Evolutionary conservation across 1,140 invertebrate genomes (phyloP), one percentile per base, ranked within the genome.

Genomic region (Drosophila teissieri): DNA sequence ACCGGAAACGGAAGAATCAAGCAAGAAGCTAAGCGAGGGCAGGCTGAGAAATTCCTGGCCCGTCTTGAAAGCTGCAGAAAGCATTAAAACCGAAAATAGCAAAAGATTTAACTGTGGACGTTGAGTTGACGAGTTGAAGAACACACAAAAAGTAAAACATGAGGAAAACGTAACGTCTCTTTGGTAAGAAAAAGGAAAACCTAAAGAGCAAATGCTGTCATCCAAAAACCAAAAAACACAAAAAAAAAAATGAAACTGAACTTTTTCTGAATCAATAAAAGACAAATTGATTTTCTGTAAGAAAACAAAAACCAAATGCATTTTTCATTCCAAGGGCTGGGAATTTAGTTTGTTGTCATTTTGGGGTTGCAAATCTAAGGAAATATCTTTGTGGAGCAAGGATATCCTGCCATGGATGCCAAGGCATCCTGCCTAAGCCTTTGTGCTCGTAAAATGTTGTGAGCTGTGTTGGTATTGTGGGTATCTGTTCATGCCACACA

Each of bases 231-330:
- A 63, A 80, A 80, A 76, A 53, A 60, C 24, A 24, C 24, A 69
- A 60, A 69, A 81, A 53, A 42, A n/a, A 72, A 82, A 67, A 88
- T 55, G 62, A 83, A 88, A 88, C 84, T 85, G 83, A 91, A 85
- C 78, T 85, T 91, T 91, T 91, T 91, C 89, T 91, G 89, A 91
- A 91, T 91, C 80, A 91, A 91, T 91, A 91, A 91, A 86, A 91
- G 67, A 74, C 78, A 90, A 84, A 91, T 88, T 88, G 89, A 91
- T 91, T 91, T 91, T 91, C 89, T 91, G 83, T 89, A 91, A 91
- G 89, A 91, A 91, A 91, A 85, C 88, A 89, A 91, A 91, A 27
- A 12, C 15, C 42, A 22, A 6, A 55, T 48, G 70, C 42, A 55
- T 54, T 73, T 73, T 63, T 70, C 34, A 70, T 52, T 53, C 2